Conservation (phyloP, 2,113 vertebrate species). For the Gadus macrocephalus region DNA sequence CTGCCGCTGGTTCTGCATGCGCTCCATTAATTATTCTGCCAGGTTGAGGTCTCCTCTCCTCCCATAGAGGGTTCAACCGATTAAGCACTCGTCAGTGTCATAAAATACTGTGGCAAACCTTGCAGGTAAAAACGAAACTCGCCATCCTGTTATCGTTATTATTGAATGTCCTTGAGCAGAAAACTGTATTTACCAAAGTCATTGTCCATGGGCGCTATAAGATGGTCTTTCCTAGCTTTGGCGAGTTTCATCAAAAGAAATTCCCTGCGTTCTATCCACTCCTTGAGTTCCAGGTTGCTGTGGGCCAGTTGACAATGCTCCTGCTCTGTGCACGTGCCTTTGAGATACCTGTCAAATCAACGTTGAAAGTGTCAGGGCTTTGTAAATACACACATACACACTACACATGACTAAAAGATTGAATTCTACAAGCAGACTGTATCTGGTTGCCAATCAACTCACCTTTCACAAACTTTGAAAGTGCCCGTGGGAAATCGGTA, state of each 20-base stretch:
- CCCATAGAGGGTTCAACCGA: slow-evolving; percentile 25
- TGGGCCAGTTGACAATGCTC: slow-evolving; percentile 90
- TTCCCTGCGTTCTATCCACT: slow-evolving; percentile 91
- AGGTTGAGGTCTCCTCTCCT: background rate
- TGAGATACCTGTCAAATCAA: slow-evolving; percentile 75
- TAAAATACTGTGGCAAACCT: slow-evolving; percentile 39
- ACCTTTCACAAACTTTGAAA: slow-evolving; percentile 94
- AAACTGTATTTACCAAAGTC: slow-evolving; percentile 99
- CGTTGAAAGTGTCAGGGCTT: background rate
- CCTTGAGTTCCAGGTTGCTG: slow-evolving; percentile 86
- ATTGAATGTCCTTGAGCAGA: slow-evolving; percentile 99
- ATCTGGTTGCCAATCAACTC: slow-evolving; percentile 16
- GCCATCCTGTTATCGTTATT: slow-evolving; percentile 47
- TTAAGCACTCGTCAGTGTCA: slow-evolving; percentile 40
- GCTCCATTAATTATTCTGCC: slow-evolving; percentile 35
- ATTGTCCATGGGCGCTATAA: slow-evolving; percentile 98
- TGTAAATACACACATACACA: background rate
- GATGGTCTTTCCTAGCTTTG: slow-evolving; percentile 95
- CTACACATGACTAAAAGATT: background rate
- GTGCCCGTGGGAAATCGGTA: slow-evolving; percentile 93
- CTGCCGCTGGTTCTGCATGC: slow-evolving; percentile 24
- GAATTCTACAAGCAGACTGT: background rate
- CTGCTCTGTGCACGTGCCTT: slow-evolving; percentile 83
- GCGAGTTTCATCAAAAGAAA: slow-evolving; percentile 94
- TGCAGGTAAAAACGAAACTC: background rate